Percentiles rank a stretch among this genome's conserved stretches.
These are phyloP conservation scores for Dendrocincla fuliginosa DNA, from an alignment of 2,797 vertebrate species.

Conservation along the genomic window DNA sequence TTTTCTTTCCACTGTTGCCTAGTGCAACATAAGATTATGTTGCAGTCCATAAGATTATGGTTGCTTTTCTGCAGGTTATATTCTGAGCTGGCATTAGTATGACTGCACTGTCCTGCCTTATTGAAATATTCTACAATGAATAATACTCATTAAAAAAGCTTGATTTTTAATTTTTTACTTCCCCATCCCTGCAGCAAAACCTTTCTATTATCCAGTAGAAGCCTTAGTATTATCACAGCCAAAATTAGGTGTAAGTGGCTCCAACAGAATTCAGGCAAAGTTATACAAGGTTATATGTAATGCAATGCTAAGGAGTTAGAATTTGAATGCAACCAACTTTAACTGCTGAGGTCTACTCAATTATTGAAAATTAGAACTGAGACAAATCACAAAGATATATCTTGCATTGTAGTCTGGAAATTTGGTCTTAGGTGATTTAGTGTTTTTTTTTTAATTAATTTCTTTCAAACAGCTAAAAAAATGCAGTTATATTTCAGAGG, in stretches of 20 bases:
- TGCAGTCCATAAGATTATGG: not conserved
- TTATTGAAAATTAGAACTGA: not conserved
- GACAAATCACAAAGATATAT: not conserved
- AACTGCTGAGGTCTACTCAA: not conserved
- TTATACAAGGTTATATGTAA: not conserved
- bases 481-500: too few relatives aligned
- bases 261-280: not conserved
- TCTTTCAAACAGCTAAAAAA: too few relatives aligned
- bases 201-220: not conserved
- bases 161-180: not conserved
- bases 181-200: fast-evolving
- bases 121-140: not conserved
- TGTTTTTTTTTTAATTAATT: too few relatives aligned
- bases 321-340: not conserved
- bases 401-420: not conserved
- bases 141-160: not conserved
- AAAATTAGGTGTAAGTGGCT: not conserved
- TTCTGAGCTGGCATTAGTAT: not conserved
- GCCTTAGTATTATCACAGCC: not conserved
- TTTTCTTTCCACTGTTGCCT: not conserved
- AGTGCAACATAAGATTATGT: too few relatives aligned
- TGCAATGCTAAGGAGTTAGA: not conserved
- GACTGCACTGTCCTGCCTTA: not conserved
- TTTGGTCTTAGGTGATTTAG: too few relatives aligned
- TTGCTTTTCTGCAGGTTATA: not conserved